phyloP scores from a whole-genome alignment of 92 coral and sea anemone species.

The Zoanthus sociatus region DNA sequence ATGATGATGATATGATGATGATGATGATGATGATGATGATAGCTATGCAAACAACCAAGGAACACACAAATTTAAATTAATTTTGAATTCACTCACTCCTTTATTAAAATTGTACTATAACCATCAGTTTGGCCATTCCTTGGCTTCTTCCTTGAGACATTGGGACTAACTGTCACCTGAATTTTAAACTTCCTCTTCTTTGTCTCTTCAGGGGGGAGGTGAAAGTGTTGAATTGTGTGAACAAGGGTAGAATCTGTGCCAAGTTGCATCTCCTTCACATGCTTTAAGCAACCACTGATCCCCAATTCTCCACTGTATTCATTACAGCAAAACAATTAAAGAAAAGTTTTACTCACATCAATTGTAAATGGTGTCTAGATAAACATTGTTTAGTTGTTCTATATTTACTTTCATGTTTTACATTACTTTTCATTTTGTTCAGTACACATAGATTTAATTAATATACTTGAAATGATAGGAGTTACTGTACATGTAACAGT shows the following conservation, averaged over 20 bases:
- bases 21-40: no score
- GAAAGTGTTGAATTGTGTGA: conserved; percentile 77
- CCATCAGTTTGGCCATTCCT: conserved; percentile 37
- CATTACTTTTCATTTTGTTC: no score
- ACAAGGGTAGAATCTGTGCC: conserved; percentile 45
- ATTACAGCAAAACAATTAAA: background rate
- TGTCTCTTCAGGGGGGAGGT: conserved; percentile 52
- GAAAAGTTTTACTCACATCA: background rate
- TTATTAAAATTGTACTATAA: conserved; percentile 71
- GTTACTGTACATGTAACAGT: no score
- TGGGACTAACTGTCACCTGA: conserved; percentile 61
- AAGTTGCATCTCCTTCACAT: conserved; percentile 51
- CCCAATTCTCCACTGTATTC: conserved; percentile 57
- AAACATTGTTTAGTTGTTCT: no score
- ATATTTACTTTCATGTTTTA: no score
- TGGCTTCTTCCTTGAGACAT: conserved; percentile 20
- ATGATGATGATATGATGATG: no score
- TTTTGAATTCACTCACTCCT: conserved; percentile 61
- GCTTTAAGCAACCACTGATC: conserved; percentile 32
- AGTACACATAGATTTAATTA: no score
- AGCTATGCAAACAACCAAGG: no score
- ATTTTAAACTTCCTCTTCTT: conserved; percentile 60
- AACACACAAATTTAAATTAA: no score
- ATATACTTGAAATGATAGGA: no score
- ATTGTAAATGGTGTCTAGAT: no score